phyloP scores from a whole-genome alignment of 2,888 invertebrate genomes.

The Tetanocera ferruginea region DNA sequence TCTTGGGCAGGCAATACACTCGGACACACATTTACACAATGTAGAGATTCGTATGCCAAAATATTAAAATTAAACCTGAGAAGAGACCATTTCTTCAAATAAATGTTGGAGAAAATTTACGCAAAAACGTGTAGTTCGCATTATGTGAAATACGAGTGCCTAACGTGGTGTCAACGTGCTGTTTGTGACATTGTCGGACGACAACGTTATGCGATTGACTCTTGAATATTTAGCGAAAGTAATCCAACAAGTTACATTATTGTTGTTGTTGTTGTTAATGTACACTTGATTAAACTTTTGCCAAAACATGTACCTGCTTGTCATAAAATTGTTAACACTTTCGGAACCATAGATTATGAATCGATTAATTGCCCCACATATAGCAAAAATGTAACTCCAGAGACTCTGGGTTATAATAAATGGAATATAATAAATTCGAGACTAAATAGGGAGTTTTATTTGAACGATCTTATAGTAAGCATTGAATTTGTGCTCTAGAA shows the following conservation, averaged over 20 bases:
- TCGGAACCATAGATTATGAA: too few relatives aligned
- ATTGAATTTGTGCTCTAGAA: too few relatives aligned
- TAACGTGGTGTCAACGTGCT: not conserved
- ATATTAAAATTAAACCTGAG: conserved; percentile 1
- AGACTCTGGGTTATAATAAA: too few relatives aligned
- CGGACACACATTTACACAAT: not conserved
- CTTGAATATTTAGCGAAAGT: conserved; percentile 60
- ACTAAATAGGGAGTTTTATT: too few relatives aligned
- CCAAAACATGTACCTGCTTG: not conserved
- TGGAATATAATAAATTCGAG: too few relatives aligned
- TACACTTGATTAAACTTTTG: conserved; percentile 31
- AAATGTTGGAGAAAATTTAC: not conserved
- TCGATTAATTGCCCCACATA: too few relatives aligned
- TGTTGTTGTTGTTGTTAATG: conserved; percentile 48
- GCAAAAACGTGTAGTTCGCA: not conserved
- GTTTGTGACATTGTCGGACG: not conserved
- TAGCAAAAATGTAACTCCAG: too few relatives aligned
- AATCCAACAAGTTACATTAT: conserved; percentile 60
- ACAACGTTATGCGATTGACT: not conserved
- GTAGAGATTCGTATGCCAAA: not conserved
- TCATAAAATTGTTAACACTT: not conserved
- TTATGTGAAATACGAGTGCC: not conserved
- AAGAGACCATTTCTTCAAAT: not conserved
- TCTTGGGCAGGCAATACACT: not conserved
- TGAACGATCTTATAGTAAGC: too few relatives aligned